Base-by-base conservation (phyloP, 2,113 vertebrate species). In the Odocoileus virginianus region DNA sequence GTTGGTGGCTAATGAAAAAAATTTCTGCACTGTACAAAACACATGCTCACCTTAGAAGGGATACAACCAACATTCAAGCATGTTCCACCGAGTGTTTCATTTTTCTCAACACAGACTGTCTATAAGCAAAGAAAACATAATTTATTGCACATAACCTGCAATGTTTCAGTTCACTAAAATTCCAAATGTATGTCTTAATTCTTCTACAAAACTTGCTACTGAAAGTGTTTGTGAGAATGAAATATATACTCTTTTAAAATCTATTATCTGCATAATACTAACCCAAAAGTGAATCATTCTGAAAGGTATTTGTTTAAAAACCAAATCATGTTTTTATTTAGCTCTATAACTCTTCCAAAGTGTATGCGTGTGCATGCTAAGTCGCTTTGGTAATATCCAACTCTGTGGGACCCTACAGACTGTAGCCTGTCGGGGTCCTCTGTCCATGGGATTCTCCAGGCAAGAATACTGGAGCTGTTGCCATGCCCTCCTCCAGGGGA, bases 11-110 rank as follows among this genome's bases (percentile, higher is more conserved):
- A 84, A 92, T 30, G 17, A 87, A 91, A 92, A 95, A 76, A 33
- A 81, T 11, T 25, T 93, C 13, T 81, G 36, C 4, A 16, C 19
- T 57, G 8, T 85, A 87, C 17, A 61, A 87, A 91, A 89, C 0
- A 0, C 13, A 84, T 5, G 64, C 98, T 98, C 97, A 99, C 99
- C 99, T 99, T 99, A 78, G 99, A 99, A 9, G 99, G 99, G 98
- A 99, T 99, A 97, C 99, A 99, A 81, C 99, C 99, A 78, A 99
- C 99, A 85, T 99, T 99, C 98, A 99, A 99, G 97, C 99, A 99
- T 0, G 99, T 99, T 64, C 99, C 99, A 71, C 99, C 99, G 36
- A 99, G 98, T 0, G 99, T 99, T 95, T 97, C 97, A 97, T 99
- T 99, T 97, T 99, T 99, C 98, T 99, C 99, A 84, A 99, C 98